These are phyloP conservation scores for Arizona elegans DNA, from an alignment of 2,113 vertebrate species.

Conservation along the genomic window DNA sequence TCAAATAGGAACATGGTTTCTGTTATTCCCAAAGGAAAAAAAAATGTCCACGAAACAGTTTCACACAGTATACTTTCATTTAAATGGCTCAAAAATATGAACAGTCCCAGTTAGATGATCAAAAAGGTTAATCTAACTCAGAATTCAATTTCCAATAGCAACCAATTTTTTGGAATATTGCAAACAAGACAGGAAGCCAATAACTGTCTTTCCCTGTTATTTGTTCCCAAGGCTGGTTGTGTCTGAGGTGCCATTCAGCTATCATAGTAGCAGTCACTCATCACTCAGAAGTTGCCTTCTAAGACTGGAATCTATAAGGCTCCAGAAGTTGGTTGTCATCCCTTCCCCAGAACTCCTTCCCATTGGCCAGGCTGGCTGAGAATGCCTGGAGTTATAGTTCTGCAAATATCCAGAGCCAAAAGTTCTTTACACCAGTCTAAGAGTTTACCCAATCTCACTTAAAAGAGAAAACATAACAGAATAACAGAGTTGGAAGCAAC, in stretches of 20 bases:
- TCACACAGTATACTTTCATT: background rate
- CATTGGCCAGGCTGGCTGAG: background rate
- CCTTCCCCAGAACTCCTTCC: background rate
- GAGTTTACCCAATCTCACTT: background rate
- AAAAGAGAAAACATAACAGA: background rate
- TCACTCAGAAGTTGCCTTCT: background rate
- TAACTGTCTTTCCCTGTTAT: background rate
- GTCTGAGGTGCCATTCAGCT: background rate
- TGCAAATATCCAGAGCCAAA: background rate
- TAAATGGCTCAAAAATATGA: constrained; percentile 2
- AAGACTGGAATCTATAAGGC: background rate
- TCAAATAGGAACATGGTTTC: constrained; percentile 37
- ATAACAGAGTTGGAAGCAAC: too few species aligned
- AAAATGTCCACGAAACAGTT: background rate
- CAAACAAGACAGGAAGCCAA: background rate
- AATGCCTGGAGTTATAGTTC: background rate
- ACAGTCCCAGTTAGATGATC: background rate
- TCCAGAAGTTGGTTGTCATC: background rate
- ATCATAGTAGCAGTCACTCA: background rate
- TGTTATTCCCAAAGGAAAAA: constrained; percentile 29
- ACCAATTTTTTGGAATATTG: background rate
- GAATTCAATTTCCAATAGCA: background rate
- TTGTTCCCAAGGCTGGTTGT: background rate
- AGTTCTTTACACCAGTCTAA: background rate
- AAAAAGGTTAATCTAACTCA: background rate